A percentile compares a stretch with the other conserved stretches of the same genome.
Evolutionary conservation across 2,888 invertebrate genomes (phyloP).

Genomic region (Drosophila bunnanda): DNA sequence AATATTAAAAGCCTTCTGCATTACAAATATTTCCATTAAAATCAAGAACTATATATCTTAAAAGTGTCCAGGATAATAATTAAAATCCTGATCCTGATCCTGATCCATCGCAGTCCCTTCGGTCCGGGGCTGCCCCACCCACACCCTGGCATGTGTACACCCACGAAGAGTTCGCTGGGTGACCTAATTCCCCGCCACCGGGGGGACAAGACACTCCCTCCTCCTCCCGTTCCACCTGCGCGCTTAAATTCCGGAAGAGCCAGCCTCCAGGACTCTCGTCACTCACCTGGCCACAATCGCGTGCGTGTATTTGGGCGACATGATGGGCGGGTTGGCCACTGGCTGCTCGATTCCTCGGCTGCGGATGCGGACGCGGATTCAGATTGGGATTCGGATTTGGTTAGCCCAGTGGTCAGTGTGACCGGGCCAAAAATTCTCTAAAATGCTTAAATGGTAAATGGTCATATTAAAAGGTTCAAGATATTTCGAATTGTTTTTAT

Average conservation of each 20-base stretch:
- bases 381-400: conserved; percentile 23
- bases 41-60: too few species aligned
- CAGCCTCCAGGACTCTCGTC: background rate
- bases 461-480: background rate
- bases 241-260: conserved; percentile 15
- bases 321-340: conserved; percentile 64
- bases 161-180: conserved; percentile 21
- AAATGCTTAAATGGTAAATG: rapidly evolving
- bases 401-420: conserved; percentile 14
- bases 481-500: background rate
- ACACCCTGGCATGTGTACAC: conserved; percentile 31
- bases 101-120: background rate
- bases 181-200: conserved; percentile 34
- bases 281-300: conserved; percentile 89
- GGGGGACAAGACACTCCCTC: conserved; percentile 23
- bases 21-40: too few species aligned
- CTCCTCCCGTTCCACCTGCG: background rate
- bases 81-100: too few species aligned
- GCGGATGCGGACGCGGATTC: conserved; percentile 13
- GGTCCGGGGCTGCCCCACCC: conserved; percentile 3
- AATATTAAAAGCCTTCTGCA: too few species aligned
- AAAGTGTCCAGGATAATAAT: too few species aligned
- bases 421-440: background rate
- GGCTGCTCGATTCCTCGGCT: conserved; percentile 12
- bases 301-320: conserved; percentile 90